Evolutionary conservation across 2,113 vertebrate genomes (phyloP), one percentile per base, ranked within the genome.

Genomic region (Prunella himalayana): DNA sequence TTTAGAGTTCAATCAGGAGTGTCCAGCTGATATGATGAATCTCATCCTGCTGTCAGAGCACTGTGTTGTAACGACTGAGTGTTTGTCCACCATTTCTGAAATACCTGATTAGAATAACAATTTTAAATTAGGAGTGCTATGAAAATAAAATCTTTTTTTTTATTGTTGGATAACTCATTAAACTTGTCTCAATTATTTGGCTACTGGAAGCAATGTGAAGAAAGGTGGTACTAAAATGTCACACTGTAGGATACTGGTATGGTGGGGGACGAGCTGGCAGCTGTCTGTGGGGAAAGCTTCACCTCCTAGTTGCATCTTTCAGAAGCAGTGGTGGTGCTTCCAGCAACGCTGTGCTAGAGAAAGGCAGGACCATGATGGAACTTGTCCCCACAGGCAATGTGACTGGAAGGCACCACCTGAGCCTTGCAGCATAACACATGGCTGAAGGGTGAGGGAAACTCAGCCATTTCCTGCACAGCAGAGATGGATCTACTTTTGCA

Each of bases 51-150:
- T 65, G 12, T 73, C n/a, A 78, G 45, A 76, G 5, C 9, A 0
- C 18, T 1, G 0, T 44, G 12, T 37, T 66, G 25, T 4, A 50
- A 33, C 14, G 22, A 57, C 8, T 45, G 22, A 81, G 10, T 0
- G 0, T 89, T 73, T 65, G n/a, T 44, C 28, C 45, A 2, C 5
- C 15, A 20, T 42, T 41, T 61, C 37, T 63, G 51, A 70, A 84
- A 68, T 13, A 45, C 5, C 5, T 54, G 3, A 15, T 75, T 56
- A 45, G 53, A 71, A 66, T 82, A 70, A 42, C 7, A 14, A 41
- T 28, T 50, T 92, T 14, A 21, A 69, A 31, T 85, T 57, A 57
- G 10, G 22, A 79, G 7, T 31, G 16, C 3, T 78, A 37, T 70
- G 30, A 73, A 88, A 65, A 69, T 31, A 68, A 82, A 82, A 89